Conservation (phyloP, 2,113 vertebrate species). For the Mormoops blainvillei region DNA sequence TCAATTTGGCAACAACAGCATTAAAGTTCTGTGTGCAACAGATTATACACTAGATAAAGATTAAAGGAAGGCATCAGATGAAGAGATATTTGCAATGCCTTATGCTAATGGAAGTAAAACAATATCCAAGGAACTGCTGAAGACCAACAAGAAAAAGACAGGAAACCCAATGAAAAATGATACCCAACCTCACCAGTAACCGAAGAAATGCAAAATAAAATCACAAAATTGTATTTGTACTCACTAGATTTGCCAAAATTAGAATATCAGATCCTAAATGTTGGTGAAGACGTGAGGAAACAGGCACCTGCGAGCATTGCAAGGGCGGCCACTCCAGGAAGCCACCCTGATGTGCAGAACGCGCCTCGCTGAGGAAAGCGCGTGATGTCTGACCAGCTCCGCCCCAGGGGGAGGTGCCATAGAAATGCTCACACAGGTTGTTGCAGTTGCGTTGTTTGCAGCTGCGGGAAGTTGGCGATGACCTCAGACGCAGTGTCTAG, state of each 20-base stretch:
- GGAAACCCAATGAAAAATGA: not conserved
- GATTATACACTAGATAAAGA: not conserved
- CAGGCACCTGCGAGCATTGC: fast-evolving
- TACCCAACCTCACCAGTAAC: not conserved
- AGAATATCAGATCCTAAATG: not conserved
- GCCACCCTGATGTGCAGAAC: too few relatives aligned
- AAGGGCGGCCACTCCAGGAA: not conserved
- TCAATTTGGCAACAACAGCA: not conserved
- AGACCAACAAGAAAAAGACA: not conserved
- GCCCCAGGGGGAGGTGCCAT: not conserved
- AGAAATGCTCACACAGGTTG: not conserved
- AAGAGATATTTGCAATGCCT: not conserved
- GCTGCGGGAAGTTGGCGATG: not conserved
- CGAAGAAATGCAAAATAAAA: not conserved
- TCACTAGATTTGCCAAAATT: not conserved
- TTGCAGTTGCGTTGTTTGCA: not conserved
- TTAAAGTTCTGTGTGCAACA: not conserved
- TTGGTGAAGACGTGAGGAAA: not conserved
- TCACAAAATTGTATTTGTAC: not conserved
- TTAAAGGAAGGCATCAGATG: not conserved
- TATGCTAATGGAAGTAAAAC: not conserved
- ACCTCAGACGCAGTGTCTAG: not conserved
- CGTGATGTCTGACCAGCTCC: not conserved
- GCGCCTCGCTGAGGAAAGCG: not conserved
- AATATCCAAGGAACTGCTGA: not conserved